Evolutionary conservation across 2,888 invertebrate species (phyloP).

Genomic region (Magallana nippona): DNA sequence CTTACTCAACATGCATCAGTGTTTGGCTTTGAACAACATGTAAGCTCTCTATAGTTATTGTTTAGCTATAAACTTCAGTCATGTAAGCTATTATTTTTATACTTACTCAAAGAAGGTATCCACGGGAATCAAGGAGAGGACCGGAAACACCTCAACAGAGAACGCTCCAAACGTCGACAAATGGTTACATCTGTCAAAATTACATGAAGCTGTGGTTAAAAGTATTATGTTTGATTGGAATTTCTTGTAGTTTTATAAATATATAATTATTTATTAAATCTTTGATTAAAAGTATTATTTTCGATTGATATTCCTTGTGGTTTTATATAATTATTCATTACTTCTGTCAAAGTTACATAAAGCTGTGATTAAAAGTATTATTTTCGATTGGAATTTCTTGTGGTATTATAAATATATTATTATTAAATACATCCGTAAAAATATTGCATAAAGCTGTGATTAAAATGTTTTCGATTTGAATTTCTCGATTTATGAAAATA

Average conservation of each 20-base stretch:
- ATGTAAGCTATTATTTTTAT: neutral
- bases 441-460: constrained; percentile 4
- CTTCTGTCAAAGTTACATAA: constrained; percentile 46
- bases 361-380: neutral
- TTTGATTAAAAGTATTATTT: too few species aligned
- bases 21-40: too few species aligned
- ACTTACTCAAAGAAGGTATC: constrained; percentile 76
- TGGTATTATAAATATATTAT: neutral
- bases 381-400: neutral
- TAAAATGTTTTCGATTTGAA: too few species aligned
- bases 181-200: constrained; percentile 72
- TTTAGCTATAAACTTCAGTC: too few species aligned
- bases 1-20: too few species aligned
- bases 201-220: constrained; percentile 12
- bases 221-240: neutral
- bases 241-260: neutral
- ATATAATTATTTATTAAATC: neutral
- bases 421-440: constrained; percentile 55
- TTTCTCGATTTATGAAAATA: constrained; percentile 68
- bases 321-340: constrained; percentile 61
- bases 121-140: constrained; percentile 66
- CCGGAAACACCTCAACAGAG: constrained; percentile 71
- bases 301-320: constrained; percentile 54
- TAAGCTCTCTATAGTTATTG: too few species aligned
- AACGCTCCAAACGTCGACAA: constrained; percentile 76